Evolutionary conservation across 1,140 invertebrate genomes (phyloP).

Genomic region (Halictus rubicundus): DNA sequence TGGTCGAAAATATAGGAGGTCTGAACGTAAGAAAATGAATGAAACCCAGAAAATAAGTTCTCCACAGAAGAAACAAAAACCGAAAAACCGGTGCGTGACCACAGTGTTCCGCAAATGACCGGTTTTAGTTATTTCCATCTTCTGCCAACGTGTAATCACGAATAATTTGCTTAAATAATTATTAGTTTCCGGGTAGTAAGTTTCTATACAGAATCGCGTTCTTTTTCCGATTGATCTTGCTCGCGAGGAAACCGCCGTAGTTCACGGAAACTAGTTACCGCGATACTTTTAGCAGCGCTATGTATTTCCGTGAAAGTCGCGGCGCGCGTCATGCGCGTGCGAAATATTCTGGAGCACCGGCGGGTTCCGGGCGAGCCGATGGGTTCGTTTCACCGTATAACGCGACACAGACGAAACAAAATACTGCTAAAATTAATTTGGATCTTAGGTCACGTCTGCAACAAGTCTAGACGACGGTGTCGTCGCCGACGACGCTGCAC

Average conservation of each 20-base stretch:
- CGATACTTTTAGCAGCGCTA: conserved; percentile 35
- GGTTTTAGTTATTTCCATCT: too few species aligned
- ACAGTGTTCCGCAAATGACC: too few species aligned
- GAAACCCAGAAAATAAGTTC: too few species aligned
- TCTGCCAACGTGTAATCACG: too few species aligned
- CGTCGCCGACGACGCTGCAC: conserved; percentile 44
- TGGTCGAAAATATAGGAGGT: too few species aligned
- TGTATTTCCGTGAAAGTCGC: conserved; percentile 44
- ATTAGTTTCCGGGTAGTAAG: not conserved
- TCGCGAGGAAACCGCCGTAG: not conserved
- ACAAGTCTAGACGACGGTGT: conserved; percentile 70
- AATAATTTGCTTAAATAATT: not conserved
- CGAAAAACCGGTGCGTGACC: too few species aligned
- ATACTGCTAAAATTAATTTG: conserved; percentile 76
- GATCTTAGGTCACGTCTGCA: conserved; percentile 74
- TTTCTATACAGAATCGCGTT: not conserved
- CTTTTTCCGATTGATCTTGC: not conserved
- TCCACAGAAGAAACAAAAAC: too few species aligned
- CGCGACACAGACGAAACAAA: conserved; percentile 72
- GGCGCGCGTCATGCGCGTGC: conserved; percentile 43
- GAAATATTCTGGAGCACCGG: conserved; percentile 60
- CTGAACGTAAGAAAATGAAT: too few species aligned
- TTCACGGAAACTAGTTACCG: not conserved
- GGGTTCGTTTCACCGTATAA: conserved; percentile 40
- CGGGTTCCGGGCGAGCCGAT: conserved; percentile 37